Evolutionary conservation across 1,140 invertebrate species (phyloP).

Genomic region (Psix sp.): DNA sequence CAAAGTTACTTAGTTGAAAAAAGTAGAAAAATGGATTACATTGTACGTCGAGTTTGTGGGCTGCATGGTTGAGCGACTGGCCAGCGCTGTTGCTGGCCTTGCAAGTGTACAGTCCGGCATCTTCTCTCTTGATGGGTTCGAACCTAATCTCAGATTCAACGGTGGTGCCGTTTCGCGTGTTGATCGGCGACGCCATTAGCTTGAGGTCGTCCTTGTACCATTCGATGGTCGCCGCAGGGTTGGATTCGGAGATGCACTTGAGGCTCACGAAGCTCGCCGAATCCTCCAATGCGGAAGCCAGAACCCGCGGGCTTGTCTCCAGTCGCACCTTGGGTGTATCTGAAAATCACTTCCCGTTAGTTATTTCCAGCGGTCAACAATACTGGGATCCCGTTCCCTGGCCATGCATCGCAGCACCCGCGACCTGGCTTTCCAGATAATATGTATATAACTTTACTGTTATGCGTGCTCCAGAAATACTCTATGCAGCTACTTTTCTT

Average conservation of each 20-base stretch:
- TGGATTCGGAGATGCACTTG: slow-evolving; percentile 88
- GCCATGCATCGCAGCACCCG: slow-evolving; percentile 42
- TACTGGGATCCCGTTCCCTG: slow-evolving; percentile 42
- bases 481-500: slow-evolving; percentile 14
- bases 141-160: slow-evolving; percentile 81
- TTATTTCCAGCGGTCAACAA: slow-evolving; percentile 29
- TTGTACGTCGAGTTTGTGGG: slow-evolving; percentile 90
- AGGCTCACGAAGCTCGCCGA: slow-evolving; percentile 81
- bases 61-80: slow-evolving; percentile 83
- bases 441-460: slow-evolving; percentile 33
- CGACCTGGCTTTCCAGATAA: slow-evolving; percentile 26
- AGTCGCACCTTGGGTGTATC: slow-evolving; percentile 71
- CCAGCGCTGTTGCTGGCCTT: slow-evolving; percentile 89
- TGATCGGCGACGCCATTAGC: slow-evolving; percentile 35
- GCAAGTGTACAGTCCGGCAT: slow-evolving; percentile 88
- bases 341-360: slow-evolving; percentile 60
- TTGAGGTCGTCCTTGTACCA: slow-evolving; percentile 81
- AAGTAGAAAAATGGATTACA: slow-evolving; percentile 78
- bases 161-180: slow-evolving; percentile 61
- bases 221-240: slow-evolving; percentile 88
- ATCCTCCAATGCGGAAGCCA: slow-evolving; percentile 66
- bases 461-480: slow-evolving; percentile 22
- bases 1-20: no score
- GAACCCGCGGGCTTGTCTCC: slow-evolving; percentile 68
- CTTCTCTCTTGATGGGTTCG: slow-evolving; percentile 81